phyloP scores from a whole-genome alignment of 2,797 vertebrate genomes.

The Scarus forsteni region DNA sequence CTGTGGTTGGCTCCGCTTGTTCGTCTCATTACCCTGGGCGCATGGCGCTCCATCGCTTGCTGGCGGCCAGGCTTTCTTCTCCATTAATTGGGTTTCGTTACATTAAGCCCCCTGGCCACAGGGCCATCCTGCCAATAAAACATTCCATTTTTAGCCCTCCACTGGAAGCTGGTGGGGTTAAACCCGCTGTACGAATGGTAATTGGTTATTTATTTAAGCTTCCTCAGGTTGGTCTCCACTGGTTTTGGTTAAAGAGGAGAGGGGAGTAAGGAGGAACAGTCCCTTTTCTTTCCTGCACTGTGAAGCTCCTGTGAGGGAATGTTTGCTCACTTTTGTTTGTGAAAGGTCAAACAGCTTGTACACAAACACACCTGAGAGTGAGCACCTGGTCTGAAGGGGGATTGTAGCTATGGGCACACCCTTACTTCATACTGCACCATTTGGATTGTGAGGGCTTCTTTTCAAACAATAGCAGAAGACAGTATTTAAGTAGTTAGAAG shows the following conservation, averaged over 20 bases:
- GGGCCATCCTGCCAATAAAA: constrained; percentile 84
- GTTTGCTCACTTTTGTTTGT: constrained; percentile 79
- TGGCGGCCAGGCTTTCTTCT: constrained; percentile 84
- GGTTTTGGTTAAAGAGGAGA: constrained; percentile 53
- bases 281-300: constrained; percentile 46
- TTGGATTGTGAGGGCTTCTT: constrained; percentile 36
- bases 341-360: constrained; percentile 58
- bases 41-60: constrained; percentile 74
- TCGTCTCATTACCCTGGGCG: constrained; percentile 82
- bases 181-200: constrained; percentile 76
- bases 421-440: constrained; percentile 37
- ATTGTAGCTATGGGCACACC: constrained; percentile 52
- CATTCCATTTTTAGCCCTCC: constrained; percentile 81
- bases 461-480: constrained; percentile 33
- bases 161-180: constrained; percentile 73
- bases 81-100: constrained; percentile 90
- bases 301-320: constrained; percentile 44
- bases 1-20: constrained; percentile 76
- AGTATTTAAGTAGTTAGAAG: constrained; percentile 36
- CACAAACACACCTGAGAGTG: constrained; percentile 65
- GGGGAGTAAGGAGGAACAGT: constrained; percentile 15
- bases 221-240: constrained; percentile 77
- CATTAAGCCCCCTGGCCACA: constrained; percentile 87
- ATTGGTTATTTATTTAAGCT: constrained; percentile 86
- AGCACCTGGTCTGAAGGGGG: constrained; percentile 76